Evolutionary conservation across 2,113 vertebrate genomes (phyloP).

Genomic region (Scytalopus superciliaris): DNA sequence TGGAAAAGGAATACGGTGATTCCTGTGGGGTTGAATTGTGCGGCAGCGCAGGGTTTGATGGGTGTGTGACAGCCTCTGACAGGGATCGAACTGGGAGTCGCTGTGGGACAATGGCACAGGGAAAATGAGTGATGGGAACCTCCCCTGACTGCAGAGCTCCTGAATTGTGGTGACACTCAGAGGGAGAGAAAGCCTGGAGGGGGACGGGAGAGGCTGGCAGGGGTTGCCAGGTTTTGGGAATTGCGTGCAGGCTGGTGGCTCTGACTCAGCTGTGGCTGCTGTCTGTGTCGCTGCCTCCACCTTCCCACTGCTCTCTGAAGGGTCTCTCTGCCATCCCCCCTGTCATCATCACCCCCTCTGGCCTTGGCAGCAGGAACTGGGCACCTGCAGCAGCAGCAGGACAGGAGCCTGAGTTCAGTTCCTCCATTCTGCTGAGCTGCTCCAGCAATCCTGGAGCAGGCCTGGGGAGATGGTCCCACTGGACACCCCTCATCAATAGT

Average conservation of each 20-base stretch:
- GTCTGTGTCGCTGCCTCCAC: neutral
- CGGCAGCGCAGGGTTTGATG: neutral
- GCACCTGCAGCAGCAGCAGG: neutral
- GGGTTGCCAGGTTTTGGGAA: neutral
- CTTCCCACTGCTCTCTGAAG: neutral
- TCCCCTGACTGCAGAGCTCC: neutral
- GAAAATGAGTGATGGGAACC: neutral
- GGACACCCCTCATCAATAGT: neutral
- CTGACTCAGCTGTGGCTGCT: neutral
- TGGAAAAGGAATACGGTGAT: neutral
- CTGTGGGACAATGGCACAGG: neutral
- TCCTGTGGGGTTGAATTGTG: neutral
- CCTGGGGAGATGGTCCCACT: rapidly evolving
- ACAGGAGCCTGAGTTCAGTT: neutral
- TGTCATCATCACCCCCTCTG: neutral
- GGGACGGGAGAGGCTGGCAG: neutral
- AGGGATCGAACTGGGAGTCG: neutral
- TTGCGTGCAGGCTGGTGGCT: neutral
- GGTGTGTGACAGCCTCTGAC: constrained; percentile 3
- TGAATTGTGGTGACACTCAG: neutral
- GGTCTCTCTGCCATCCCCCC: neutral
- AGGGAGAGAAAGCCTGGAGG: too few species aligned
- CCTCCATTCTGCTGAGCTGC: neutral
- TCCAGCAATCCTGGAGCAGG: neutral
- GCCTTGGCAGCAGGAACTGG: neutral